Percentiles rank a stretch among this genome's conserved stretches.
Conservation (phyloP, 2,888 invertebrate species). For the Tetragonula carbonaria region DNA sequence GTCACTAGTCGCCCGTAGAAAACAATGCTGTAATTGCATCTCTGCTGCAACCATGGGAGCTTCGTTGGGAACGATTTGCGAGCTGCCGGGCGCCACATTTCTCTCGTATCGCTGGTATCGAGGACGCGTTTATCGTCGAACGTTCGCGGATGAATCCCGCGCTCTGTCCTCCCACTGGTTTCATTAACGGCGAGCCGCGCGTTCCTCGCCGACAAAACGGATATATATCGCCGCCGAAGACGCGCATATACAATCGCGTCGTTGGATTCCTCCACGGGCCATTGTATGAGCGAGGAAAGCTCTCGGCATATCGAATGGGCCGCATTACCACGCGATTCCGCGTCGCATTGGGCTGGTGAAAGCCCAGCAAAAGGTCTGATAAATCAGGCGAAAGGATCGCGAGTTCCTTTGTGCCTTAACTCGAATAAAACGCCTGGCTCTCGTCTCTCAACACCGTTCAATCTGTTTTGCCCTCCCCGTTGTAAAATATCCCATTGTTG, state of each 20-base stretch:
- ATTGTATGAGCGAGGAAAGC: slow-evolving; percentile 22
- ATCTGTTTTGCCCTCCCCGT: too few relatives aligned
- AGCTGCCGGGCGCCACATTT: too few relatives aligned
- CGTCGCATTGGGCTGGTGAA: slow-evolving; percentile 7
- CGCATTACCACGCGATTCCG: slow-evolving; percentile 15
- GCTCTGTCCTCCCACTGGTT: background rate
- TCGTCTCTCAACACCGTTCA: slow-evolving; percentile 4
- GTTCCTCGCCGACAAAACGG: slow-evolving; percentile 21
- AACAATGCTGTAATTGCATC: background rate
- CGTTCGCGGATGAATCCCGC: slow-evolving; percentile 7
- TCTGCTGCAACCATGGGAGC: background rate
- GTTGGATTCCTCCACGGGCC: slow-evolving; percentile 23
- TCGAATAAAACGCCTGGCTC: slow-evolving; percentile 25
- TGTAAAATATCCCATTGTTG: too few relatives aligned
- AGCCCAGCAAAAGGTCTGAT: slow-evolving; percentile 38
- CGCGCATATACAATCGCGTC: background rate
- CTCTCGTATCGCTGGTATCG: background rate
- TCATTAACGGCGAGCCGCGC: slow-evolving; percentile 17
- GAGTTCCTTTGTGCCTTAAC: slow-evolving; percentile 26
- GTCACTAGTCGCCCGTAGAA: too few relatives aligned
- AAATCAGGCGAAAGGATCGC: slow-evolving; percentile 48
- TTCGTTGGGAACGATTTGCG: background rate
- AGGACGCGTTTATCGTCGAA: slow-evolving; percentile 2
- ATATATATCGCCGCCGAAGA: slow-evolving; percentile 21
- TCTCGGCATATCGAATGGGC: slow-evolving; percentile 15